Evolutionary conservation across 2,888 invertebrate species (phyloP).

Genomic region (Bombylius major): DNA sequence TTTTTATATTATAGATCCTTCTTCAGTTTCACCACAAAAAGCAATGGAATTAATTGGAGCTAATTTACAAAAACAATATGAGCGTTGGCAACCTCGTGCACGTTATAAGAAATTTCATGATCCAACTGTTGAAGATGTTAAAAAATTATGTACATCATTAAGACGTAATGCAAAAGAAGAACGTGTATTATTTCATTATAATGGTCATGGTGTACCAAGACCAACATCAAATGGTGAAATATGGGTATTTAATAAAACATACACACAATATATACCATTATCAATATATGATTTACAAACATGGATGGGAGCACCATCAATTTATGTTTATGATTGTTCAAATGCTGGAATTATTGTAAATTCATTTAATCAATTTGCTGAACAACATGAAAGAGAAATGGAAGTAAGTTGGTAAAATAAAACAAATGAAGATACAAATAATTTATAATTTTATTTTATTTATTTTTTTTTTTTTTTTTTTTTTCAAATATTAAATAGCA

Average conservation of each 20-base stretch:
- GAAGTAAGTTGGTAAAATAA: slow-evolving; percentile 36
- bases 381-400: slow-evolving; percentile 77
- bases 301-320: slow-evolving; percentile 99
- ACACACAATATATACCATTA: slow-evolving; percentile 98
- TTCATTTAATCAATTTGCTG: slow-evolving; percentile 76
- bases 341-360: slow-evolving; percentile 95
- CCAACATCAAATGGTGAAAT: slow-evolving; percentile 98
- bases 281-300: slow-evolving; percentile 96
- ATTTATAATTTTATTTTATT: neutral
- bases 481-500: slow-evolving; percentile 2
- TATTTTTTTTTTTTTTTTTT: neutral
- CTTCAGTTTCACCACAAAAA: slow-evolving; percentile 76
- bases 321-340: slow-evolving; percentile 98
- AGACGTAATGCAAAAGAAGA: slow-evolving; percentile 96
- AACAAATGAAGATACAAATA: neutral
- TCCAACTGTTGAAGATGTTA: slow-evolving; percentile 96
- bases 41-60: slow-evolving; percentile 86
- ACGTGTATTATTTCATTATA: slow-evolving; percentile 96
- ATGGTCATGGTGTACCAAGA: slow-evolving; percentile 97
- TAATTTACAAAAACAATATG: slow-evolving; percentile 90
- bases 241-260: slow-evolving; percentile 98
- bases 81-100: slow-evolving; percentile 96
- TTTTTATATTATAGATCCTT: slow-evolving; percentile 50
- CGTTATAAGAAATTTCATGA: slow-evolving; percentile 94
- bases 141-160: slow-evolving; percentile 88